These are phyloP conservation scores for Cabera pusaria DNA, from an alignment of 2,888 invertebrate species.

Conservation along the genomic window DNA sequence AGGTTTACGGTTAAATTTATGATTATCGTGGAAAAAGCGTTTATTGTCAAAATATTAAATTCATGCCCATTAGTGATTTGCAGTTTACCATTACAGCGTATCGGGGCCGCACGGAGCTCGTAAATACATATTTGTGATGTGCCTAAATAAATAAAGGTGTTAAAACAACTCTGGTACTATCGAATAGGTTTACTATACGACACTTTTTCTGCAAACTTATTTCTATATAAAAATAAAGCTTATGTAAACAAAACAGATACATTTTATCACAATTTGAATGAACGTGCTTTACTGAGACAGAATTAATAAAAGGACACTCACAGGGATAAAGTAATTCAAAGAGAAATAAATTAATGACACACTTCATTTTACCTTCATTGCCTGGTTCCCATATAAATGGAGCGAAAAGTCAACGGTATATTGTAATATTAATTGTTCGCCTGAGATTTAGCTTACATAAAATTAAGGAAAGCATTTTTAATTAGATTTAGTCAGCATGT, in stretches of 20 bases:
- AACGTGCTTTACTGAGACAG: slow-evolving; percentile 56
- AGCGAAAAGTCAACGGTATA: slow-evolving; percentile 67
- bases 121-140: slow-evolving; percentile 22
- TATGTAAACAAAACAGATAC: slow-evolving; percentile 18
- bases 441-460: slow-evolving; percentile 8
- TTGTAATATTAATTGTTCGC: slow-evolving; percentile 29
- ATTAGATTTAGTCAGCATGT: background rate
- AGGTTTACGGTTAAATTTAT: slow-evolving; percentile 13
- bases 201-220: slow-evolving; percentile 14
- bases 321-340: slow-evolving; percentile 50
- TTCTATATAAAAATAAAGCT: slow-evolving; percentile 18
- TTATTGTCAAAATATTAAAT: slow-evolving; percentile 21
- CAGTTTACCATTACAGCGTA: slow-evolving; percentile 18
- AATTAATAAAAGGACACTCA: slow-evolving; percentile 55
- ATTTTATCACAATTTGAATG: slow-evolving; percentile 26
- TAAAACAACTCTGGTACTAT: slow-evolving; percentile 21
- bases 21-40: slow-evolving; percentile 23
- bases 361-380: slow-evolving; percentile 76
- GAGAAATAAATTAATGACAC: slow-evolving; percentile 49
- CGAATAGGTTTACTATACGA: slow-evolving; percentile 21
- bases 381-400: slow-evolving; percentile 78
- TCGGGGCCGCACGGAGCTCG: slow-evolving; percentile 7
- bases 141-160: slow-evolving; percentile 28
- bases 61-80: slow-evolving; percentile 28
- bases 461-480: slow-evolving; percentile 1